Evolutionary conservation across 2,113 vertebrate genomes (phyloP).

Genomic region (Spheniscus mendiculus): DNA sequence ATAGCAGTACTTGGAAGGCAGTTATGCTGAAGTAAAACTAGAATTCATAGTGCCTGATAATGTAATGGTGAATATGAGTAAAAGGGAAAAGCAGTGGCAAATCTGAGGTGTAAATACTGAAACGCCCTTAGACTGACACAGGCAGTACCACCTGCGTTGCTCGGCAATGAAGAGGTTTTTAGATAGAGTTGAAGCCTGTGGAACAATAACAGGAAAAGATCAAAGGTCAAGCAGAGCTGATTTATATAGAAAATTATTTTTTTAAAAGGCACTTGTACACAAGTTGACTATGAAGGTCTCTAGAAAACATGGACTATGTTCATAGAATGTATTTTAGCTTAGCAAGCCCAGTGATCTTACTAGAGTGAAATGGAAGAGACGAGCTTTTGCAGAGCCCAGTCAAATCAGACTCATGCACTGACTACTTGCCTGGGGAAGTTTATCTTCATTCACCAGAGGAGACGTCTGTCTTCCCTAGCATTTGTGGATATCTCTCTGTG

Average conservation of each 20-base stretch:
- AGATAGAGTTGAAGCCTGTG: background rate
- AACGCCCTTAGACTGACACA: background rate
- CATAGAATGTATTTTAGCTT: background rate
- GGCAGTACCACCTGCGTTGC: background rate
- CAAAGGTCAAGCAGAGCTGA: background rate
- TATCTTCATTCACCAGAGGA: background rate
- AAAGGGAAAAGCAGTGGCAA: background rate
- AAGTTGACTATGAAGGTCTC: background rate
- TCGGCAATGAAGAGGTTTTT: background rate
- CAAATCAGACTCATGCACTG: background rate
- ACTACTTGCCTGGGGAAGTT: background rate
- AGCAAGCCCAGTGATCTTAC: background rate
- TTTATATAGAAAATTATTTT: background rate
- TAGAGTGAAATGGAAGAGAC: background rate
- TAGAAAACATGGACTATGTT: background rate
- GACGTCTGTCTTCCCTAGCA: background rate
- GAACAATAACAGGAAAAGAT: background rate
- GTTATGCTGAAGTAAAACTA: background rate
- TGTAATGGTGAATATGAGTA: background rate
- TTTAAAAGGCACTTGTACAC: background rate
- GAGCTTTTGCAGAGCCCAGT: background rate
- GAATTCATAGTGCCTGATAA: background rate
- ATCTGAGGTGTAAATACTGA: background rate
- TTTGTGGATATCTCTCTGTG: background rate
- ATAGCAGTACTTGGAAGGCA: background rate